These are phyloP conservation scores for Carassius carassius DNA, from an alignment of 2,113 vertebrate genomes.

Conservation along the genomic window DNA sequence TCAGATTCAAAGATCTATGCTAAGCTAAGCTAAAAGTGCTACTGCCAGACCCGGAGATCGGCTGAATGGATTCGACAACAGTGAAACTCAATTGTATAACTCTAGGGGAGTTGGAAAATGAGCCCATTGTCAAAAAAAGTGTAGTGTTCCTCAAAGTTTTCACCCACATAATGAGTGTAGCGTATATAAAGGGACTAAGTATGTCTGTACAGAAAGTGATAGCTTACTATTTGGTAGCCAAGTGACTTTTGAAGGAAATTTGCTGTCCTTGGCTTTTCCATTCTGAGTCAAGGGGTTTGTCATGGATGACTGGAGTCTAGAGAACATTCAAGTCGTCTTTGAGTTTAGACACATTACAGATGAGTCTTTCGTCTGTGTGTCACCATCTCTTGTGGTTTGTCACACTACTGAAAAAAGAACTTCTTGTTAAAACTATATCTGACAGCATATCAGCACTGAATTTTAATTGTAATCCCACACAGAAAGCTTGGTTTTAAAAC, in stretches of 20 bases:
- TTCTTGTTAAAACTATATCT: neutral
- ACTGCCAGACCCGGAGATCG: too few relatives aligned
- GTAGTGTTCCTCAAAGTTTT: neutral
- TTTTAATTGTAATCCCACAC: neutral
- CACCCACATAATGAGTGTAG: neutral
- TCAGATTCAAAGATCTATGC: too few relatives aligned
- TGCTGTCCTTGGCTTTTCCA: neutral
- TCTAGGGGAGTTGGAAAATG: too few relatives aligned
- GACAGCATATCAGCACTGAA: neutral
- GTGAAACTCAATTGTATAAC: too few relatives aligned
- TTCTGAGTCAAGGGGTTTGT: slow-evolving; percentile 32
- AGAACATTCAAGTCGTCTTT: neutral
- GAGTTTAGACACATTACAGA: neutral
- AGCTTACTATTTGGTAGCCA: neutral
- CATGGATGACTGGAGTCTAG: slow-evolving; percentile 26
- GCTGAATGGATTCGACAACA: too few relatives aligned
- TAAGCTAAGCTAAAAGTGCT: too few relatives aligned
- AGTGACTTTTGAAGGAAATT: neutral
- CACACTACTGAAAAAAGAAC: neutral
- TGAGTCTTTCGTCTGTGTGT: neutral
- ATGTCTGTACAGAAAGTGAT: neutral
- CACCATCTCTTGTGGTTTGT: slow-evolving; percentile 12
- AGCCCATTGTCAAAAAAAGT: too few relatives aligned
- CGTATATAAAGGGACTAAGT: neutral
- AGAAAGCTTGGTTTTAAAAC: too few relatives aligned